phyloP scores from a whole-genome alignment of 2,797 vertebrate genomes.

The Vespertilio murinus region DNA sequence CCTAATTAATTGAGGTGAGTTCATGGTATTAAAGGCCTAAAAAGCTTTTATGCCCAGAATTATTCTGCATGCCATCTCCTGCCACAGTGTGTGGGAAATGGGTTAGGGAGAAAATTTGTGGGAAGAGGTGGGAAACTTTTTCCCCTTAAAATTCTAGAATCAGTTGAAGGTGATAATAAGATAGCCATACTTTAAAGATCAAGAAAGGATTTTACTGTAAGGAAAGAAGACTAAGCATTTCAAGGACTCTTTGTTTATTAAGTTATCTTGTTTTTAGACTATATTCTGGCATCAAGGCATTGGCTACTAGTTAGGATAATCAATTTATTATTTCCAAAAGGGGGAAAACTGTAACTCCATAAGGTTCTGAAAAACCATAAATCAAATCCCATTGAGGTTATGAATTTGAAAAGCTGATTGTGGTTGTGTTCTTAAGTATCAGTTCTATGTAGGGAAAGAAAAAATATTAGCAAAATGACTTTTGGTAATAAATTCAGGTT shows the following conservation, averaged over 20 bases:
- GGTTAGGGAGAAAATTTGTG: conserved; percentile 24
- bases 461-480: conserved; percentile 42
- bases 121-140: conserved; percentile 31
- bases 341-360: background rate
- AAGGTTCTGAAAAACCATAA: conserved; percentile 48
- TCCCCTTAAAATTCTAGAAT: background rate
- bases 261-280: conserved; percentile 40
- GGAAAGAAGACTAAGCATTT: conserved; percentile 3
- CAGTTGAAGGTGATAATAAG: conserved; percentile 37
- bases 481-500: conserved; percentile 61
- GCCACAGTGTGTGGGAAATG: conserved; percentile 32
- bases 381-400: conserved; percentile 37
- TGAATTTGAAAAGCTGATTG: conserved; percentile 57
- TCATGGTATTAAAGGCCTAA: conserved; percentile 32
- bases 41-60: conserved; percentile 59
- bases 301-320: conserved; percentile 18
- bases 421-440: conserved; percentile 59
- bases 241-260: background rate
- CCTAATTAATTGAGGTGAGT: conserved; percentile 49
- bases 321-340: conserved; percentile 51
- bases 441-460: conserved; percentile 12
- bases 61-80: conserved; percentile 14
- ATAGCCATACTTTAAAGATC: background rate
- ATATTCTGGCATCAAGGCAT: background rate
- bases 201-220: background rate